Evolutionary conservation across 2,113 vertebrate species (phyloP).

Genomic region (Pycnonotus jocosus): DNA sequence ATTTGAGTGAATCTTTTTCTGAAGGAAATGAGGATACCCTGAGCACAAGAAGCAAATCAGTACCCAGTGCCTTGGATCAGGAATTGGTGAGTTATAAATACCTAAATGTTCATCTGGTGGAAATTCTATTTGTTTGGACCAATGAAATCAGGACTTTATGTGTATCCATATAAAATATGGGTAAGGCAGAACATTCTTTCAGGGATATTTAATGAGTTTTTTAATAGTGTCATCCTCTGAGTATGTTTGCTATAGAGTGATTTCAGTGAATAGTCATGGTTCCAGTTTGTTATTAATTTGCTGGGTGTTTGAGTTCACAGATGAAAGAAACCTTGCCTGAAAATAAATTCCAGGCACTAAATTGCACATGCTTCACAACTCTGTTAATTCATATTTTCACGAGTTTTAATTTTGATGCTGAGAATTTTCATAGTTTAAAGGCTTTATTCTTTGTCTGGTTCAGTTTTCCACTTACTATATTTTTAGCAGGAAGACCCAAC

Average conservation of each 20-base stretch:
- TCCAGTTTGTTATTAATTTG: not conserved
- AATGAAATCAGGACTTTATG: not conserved
- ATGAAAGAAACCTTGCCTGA: not conserved
- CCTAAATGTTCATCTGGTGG: not conserved
- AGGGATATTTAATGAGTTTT: not conserved
- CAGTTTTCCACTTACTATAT: not conserved
- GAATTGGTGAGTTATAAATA: constrained; percentile 71
- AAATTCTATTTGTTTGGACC: not conserved
- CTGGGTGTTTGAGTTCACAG: not conserved
- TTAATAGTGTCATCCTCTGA: not conserved
- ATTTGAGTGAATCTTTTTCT: constrained; percentile 80
- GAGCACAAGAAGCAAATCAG: constrained; percentile 83
- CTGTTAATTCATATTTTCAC: not conserved
- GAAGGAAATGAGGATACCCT: constrained; percentile 79
- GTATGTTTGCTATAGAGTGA: not conserved
- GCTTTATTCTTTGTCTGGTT: not conserved
- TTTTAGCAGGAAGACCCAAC: not conserved
- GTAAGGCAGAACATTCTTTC: not conserved
- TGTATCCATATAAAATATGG: not conserved
- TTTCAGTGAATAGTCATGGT: not conserved
- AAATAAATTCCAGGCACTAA: not conserved
- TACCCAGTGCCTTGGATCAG: constrained; percentile 84
- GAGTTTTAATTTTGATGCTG: not conserved
- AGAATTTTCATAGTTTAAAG: not conserved
- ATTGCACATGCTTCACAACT: not conserved